Base-by-base conservation (phyloP, 2,888 invertebrate genomes). In the Mimumesa dahlbomi region DNA sequence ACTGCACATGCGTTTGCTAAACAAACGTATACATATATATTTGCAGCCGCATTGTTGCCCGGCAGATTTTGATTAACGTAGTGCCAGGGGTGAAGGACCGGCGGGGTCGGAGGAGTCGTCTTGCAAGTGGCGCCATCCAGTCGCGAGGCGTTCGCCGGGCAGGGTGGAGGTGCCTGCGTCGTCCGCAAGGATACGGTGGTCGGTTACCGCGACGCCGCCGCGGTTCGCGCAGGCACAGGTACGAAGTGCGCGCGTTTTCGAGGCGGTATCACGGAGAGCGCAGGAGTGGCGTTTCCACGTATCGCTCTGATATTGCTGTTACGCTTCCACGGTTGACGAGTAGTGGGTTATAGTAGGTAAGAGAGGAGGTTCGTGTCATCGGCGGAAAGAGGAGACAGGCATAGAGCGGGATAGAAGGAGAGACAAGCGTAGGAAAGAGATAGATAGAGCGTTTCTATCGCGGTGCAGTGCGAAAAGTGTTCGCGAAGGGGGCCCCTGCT, bases 81-180 rank as follows among this genome's bases (percentile, higher is more conserved):
- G 72, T 75, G 0, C 1, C 36, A 40, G 21, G 25, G 76, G 80
- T 77, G 76, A 70, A 70, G 63, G 73, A 70, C 58, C 65, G 65
- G 73, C 31, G 36, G 75, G 57, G 61, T 50, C n/a, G 16, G 29
- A 13, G 46, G 11, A 36, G 36, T 16, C 13, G 66, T 42, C 82
- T 77, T 82, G 79, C 71, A 79, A 40, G 82, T 82, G 82, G 82
- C 83, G 82, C 82, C 82, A 80, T 82, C 83, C 75, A 80, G 79
- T 79, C 59, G 50, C 53, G 67, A 64, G 75, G 62, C 67, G 66
- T 70, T 57, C 61, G 80, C 68, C 79, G 77, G 77, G 52, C 81
- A 71, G 68, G 66, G 61, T 45, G 52, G 80, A 68, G 68, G 66
- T 77, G 62, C 62, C 50, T 67, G 69, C 54, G 66, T 73, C 65